These are phyloP conservation scores for Parapsyche elsis DNA, from an alignment of 1,140 invertebrate species.

Conservation along the genomic window DNA sequence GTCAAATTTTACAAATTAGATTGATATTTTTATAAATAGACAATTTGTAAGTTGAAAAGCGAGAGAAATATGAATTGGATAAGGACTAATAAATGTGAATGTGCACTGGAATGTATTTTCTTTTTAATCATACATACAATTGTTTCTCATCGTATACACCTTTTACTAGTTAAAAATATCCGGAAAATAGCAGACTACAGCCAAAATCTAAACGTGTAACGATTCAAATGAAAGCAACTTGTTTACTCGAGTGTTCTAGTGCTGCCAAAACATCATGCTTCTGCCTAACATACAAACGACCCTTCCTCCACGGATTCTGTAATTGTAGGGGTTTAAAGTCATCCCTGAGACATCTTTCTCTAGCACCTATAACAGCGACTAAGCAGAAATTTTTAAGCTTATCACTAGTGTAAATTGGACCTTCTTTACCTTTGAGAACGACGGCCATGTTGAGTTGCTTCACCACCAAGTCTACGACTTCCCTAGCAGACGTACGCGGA, in stretches of 20 bases:
- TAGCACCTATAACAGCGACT: conserved; percentile 91
- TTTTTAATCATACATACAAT: neutral
- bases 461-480: conserved; percentile 94
- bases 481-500: conserved; percentile 86
- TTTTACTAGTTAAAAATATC: too few relatives aligned
- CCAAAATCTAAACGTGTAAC: too few relatives aligned
- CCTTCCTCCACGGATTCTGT: conserved; percentile 95
- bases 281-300: conserved; percentile 88
- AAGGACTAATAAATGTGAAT: too few relatives aligned
- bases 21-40: neutral
- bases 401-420: conserved; percentile 85
- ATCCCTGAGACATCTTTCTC: conserved; percentile 90
- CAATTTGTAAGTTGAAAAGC: neutral
- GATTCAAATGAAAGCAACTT: conserved; percentile 65
- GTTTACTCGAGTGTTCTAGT: conserved; percentile 84
- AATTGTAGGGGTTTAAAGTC: conserved; percentile 92
- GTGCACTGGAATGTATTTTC: neutral
- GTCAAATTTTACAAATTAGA: too few relatives aligned
- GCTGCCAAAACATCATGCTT: conserved; percentile 90
- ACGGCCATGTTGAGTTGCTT: conserved; percentile 95
- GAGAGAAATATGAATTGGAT: too few relatives aligned
- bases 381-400: conserved; percentile 89
- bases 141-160: too few relatives aligned
- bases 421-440: conserved; percentile 84
- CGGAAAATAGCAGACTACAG: too few relatives aligned